Evolutionary conservation across 2,113 vertebrate species (phyloP).

Genomic region (Marmota flaviventris): DNA sequence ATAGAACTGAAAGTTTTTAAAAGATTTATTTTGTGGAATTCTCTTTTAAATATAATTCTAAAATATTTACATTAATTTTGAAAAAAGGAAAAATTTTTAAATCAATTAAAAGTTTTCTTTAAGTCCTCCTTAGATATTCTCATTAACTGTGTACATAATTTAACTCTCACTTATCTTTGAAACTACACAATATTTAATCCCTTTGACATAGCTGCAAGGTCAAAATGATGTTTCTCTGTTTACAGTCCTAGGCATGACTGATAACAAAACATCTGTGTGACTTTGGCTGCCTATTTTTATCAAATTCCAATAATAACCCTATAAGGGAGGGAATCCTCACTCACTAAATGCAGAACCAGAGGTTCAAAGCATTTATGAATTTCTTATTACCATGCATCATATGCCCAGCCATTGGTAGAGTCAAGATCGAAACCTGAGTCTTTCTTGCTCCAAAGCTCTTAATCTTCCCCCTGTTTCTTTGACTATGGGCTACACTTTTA

Average conservation of each 20-base stretch:
- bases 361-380: not conserved
- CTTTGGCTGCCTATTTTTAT: not conserved
- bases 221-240: not conserved
- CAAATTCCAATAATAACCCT: not conserved
- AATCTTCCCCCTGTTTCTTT: not conserved
- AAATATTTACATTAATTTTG: not conserved
- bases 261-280: not conserved
- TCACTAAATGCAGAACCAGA: not conserved
- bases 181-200: not conserved
- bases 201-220: not conserved
- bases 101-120: not conserved
- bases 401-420: not conserved
- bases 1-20: not conserved
- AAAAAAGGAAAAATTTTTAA: not conserved
- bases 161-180: not conserved
- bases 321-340: not conserved
- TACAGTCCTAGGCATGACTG: not conserved
- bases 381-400: not conserved
- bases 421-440: not conserved
- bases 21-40: not conserved
- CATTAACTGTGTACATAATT: not conserved
- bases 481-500: not conserved
- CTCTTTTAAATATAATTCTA: not conserved
- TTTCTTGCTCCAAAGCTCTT: not conserved
- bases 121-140: not conserved